Percentiles rank a stretch among this genome's conserved stretches.
Evolutionary conservation across 37 sponge, comb jelly and placozoan species (phyloP).

Genomic region (Tethya wilhelma): DNA sequence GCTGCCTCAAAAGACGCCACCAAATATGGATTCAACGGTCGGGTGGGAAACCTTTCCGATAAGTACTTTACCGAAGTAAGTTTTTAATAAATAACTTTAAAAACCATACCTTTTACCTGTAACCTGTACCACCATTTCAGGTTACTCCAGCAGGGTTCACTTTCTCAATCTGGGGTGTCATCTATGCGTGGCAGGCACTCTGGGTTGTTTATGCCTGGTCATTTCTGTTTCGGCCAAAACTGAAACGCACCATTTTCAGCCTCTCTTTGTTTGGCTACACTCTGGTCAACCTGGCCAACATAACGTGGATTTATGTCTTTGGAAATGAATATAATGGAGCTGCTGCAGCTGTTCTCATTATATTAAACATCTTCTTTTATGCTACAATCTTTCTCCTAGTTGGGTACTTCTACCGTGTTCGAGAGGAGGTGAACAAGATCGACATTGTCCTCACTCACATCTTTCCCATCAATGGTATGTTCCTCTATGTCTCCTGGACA

Average conservation of each 20-base stretch:
- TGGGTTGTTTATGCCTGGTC: conserved; percentile 68
- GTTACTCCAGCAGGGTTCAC: conserved; percentile 63
- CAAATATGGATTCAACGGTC: not conserved
- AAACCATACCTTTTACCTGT: conserved; percentile 8
- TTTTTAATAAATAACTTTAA: too few relatives aligned
- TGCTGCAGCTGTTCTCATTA: not conserved
- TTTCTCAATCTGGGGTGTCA: conserved; percentile 70
- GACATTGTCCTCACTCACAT: conserved; percentile 13
- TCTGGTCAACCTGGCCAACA: not conserved
- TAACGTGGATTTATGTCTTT: not conserved
- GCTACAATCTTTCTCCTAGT: not conserved
- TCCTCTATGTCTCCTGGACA: conserved; percentile 32
- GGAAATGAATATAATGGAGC: not conserved
- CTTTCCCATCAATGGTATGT: conserved; percentile 21
- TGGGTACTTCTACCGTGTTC: not conserved
- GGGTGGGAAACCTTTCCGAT: too few relatives aligned
- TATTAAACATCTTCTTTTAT: not conserved
- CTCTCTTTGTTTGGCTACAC: conserved; percentile 20
- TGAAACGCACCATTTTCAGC: conserved; percentile 16
- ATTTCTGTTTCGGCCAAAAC: conserved; percentile 54
- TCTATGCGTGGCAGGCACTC: conserved; percentile 64
- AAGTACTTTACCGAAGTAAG: too few relatives aligned
- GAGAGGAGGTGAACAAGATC: not conserved
- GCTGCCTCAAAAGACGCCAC: not conserved
- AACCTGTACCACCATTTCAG: conserved; percentile 29